A percentile compares a stretch with the other conserved stretches of the same genome.
These are phyloP conservation scores for Istiophorus platypterus DNA, from an alignment of 2,113 vertebrate genomes.

Conservation along the genomic window DNA sequence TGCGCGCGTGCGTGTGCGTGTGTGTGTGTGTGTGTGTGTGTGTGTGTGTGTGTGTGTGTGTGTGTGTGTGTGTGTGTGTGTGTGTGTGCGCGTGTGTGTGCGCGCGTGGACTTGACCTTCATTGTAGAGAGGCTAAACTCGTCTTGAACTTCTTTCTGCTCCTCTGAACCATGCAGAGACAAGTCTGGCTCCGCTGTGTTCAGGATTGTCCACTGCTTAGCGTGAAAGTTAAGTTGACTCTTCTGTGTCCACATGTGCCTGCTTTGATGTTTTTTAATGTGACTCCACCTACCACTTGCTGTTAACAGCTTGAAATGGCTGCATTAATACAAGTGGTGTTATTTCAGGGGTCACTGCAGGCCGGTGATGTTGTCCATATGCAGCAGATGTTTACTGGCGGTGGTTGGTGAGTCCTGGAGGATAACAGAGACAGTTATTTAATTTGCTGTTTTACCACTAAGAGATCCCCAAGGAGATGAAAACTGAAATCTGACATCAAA, in stretches of 20 bases:
- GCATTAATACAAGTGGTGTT: slow-evolving; percentile 49
- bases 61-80: slow-evolving; percentile 8
- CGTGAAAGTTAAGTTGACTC: slow-evolving; percentile 54
- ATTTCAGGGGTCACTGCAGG: slow-evolving; percentile 46
- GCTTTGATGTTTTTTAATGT: slow-evolving; percentile 69
- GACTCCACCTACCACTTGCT: slow-evolving; percentile 59
- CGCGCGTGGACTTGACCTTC: slow-evolving; percentile 50
- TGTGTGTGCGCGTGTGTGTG: not conserved
- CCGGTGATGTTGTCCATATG: slow-evolving; percentile 39
- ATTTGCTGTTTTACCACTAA: not conserved
- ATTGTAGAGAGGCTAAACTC: slow-evolving; percentile 53
- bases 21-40: slow-evolving; percentile 9
- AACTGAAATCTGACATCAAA: not conserved
- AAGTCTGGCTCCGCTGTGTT: slow-evolving; percentile 38
- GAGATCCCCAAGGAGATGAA: not conserved
- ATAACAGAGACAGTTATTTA: not conserved
- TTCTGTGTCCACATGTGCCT: slow-evolving; percentile 53
- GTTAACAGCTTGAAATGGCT: slow-evolving; percentile 64
- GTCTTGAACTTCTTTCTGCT: slow-evolving; percentile 49
- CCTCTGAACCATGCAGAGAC: slow-evolving; percentile 34
- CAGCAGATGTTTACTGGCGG: slow-evolving; percentile 50
- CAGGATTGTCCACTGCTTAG: slow-evolving; percentile 27
- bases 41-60: slow-evolving; percentile 3
- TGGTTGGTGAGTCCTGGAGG: slow-evolving; percentile 18
- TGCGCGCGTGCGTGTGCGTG: not conserved